These are phyloP conservation scores for Saccostrea echinata DNA, from an alignment of 1,140 invertebrate species.

Conservation along the genomic window DNA sequence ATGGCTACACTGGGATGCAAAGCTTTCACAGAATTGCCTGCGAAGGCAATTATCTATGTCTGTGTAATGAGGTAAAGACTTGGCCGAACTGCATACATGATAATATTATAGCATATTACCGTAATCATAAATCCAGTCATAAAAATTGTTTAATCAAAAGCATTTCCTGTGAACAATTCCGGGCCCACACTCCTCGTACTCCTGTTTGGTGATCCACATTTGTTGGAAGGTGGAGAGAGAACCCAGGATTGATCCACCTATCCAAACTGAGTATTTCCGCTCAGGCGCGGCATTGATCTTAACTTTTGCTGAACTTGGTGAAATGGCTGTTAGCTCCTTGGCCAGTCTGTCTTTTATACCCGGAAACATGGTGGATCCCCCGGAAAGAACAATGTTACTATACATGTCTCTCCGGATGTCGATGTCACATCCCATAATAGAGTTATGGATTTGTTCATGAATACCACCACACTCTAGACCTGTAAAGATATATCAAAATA, in stretches of 20 bases:
- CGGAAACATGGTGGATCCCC: constrained; percentile 83
- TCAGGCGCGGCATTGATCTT: constrained; percentile 86
- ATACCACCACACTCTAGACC: constrained; percentile 73
- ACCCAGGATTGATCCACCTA: constrained; percentile 81
- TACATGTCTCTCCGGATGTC: constrained; percentile 94
- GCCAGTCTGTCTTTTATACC: constrained; percentile 76
- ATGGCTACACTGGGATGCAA: no score
- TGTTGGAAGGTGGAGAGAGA: constrained; percentile 85
- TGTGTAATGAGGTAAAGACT: no score
- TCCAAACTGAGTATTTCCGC: constrained; percentile 70
- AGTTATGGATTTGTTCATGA: constrained; percentile 90
- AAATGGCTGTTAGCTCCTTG: constrained; percentile 88
- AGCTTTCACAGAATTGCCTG: no score
- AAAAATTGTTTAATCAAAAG: constrained; percentile 43
- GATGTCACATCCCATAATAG: constrained; percentile 85
- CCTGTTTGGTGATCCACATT: constrained; percentile 84
- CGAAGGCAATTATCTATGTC: no score
- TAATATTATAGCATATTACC: no score
- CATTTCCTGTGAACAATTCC: constrained; percentile 84
- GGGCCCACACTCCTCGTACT: constrained; percentile 95
- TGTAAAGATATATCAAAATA: background rate
- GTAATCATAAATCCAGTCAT: no score
- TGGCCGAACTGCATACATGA: no score
- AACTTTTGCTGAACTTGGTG: constrained; percentile 88
- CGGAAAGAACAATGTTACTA: constrained; percentile 86